Conservation (phyloP, 37 sponge, comb jelly and placozoan species). For the Dysidea cf. avara region DNA sequence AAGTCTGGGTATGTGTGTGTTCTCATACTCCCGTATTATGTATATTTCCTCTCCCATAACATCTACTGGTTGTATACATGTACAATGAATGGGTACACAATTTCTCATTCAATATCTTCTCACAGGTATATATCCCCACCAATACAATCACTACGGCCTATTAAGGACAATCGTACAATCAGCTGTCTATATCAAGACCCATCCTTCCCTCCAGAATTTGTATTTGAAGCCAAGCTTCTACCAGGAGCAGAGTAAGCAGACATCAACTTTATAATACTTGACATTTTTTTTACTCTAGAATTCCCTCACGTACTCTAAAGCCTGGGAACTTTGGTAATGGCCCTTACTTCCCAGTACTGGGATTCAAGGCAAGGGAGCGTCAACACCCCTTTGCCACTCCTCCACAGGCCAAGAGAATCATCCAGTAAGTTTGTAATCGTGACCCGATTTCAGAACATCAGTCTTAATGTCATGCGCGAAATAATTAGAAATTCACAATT, state of each 20-base stretch:
- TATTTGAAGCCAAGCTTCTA: conserved; percentile 71
- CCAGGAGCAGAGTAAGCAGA: conserved; percentile 35
- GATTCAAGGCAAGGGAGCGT: neutral
- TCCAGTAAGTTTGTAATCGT: neutral
- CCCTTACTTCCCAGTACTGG: too few relatives aligned
- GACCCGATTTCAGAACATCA: too few relatives aligned
- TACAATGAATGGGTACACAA: too few relatives aligned
- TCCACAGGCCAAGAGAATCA: conserved; percentile 9
- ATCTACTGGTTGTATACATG: too few relatives aligned
- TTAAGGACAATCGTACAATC: neutral
- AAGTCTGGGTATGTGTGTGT: neutral
- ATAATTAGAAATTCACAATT: too few relatives aligned
- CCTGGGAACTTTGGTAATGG: neutral
- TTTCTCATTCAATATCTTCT: neutral
- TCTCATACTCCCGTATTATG: too few relatives aligned
- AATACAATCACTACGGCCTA: neutral
- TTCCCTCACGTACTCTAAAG: conserved; percentile 26
- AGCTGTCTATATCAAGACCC: conserved; percentile 76
- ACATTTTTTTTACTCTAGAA: neutral
- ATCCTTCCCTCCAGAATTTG: conserved; percentile 46
- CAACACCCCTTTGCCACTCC: neutral
- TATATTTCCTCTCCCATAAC: too few relatives aligned
- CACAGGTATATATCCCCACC: neutral
- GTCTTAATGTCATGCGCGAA: too few relatives aligned
- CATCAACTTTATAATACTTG: too few relatives aligned